Percentiles rank a stretch among this genome's conserved stretches.
phyloP scores from a whole-genome alignment of 1,140 invertebrate genomes.

The Agrilus planipennis region DNA sequence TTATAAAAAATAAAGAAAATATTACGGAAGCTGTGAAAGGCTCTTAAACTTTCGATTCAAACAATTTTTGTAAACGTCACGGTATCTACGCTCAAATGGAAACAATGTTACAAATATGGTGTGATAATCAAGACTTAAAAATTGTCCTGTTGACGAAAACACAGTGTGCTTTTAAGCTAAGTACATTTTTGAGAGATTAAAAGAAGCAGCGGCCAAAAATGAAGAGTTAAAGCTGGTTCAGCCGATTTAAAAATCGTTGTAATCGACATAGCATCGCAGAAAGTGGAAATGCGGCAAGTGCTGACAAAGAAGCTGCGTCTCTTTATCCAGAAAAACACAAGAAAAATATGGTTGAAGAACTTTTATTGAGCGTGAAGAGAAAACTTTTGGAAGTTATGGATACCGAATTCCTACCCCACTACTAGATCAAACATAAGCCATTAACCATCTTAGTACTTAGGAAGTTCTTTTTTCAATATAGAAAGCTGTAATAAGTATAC shows the following conservation, averaged over 20 bases:
- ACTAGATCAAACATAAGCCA: no score
- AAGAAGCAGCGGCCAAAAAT: constrained; percentile 13
- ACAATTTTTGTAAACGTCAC: constrained; percentile 10
- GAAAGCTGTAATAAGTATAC: no score
- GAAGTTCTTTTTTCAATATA: no score
- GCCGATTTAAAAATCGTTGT: constrained; percentile 20
- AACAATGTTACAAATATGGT: constrained; percentile 9
- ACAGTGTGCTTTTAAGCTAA: constrained; percentile 17
- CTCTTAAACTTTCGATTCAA: constrained; percentile 18
- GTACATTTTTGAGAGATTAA: constrained; percentile 14
- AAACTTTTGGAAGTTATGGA: constrained; percentile 29
- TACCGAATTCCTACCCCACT: constrained; percentile 33
- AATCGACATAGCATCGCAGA: constrained; percentile 26
- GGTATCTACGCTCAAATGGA: no score
- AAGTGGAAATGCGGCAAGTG: constrained; percentile 28
- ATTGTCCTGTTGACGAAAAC: background rate
- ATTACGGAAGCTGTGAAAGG: constrained; percentile 19
- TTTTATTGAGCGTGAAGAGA: constrained; percentile 23
- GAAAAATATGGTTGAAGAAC: no score
- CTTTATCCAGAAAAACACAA: constrained; percentile 27
- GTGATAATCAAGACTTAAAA: background rate
- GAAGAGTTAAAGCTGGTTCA: constrained; percentile 29
- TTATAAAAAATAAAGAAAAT: constrained; percentile 20
- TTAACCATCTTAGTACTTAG: no score
- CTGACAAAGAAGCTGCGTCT: constrained; percentile 26